Conservation (phyloP, 2,888 invertebrate genomes). For the Pyrrhosoma nymphula region DNA sequence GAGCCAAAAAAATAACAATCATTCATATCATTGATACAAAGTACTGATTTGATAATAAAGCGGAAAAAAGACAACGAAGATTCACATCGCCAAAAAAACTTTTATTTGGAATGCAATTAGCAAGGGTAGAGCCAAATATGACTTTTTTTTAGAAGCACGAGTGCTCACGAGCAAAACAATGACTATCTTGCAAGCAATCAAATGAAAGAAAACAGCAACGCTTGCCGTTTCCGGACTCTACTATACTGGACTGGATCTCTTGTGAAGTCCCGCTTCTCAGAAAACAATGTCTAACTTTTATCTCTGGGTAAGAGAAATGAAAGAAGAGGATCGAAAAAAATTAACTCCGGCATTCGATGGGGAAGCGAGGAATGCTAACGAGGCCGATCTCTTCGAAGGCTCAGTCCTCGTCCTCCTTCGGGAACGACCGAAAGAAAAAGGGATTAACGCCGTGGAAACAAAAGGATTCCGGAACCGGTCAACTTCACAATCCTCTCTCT, state of each 20-base stretch:
- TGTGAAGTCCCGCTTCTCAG: not conserved
- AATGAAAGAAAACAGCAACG: not conserved
- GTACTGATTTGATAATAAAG: no score
- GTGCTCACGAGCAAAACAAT: not conserved
- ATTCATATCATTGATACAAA: no score
- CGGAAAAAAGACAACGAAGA: no score
- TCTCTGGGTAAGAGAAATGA: not conserved
- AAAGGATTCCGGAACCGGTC: conserved; percentile 30
- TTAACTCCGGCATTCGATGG: not conserved
- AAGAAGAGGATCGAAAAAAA: not conserved
- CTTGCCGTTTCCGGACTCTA: not conserved
- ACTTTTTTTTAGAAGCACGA: no score
- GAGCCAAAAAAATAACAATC: no score
- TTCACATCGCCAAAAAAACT: no score
- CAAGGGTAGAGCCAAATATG: no score
- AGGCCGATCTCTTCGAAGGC: not conserved
- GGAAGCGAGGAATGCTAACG: not conserved
- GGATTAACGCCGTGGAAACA: not conserved
- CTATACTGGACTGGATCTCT: no score
- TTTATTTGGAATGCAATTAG: no score
- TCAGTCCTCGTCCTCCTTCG: not conserved
- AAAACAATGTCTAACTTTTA: not conserved
- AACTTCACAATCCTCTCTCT: conserved; percentile 41
- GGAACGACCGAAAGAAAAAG: not conserved
- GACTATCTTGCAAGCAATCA: not conserved